Base-by-base conservation (phyloP, 35 echinoderm and acorn worm species). In the Patiria miniata region DNA sequence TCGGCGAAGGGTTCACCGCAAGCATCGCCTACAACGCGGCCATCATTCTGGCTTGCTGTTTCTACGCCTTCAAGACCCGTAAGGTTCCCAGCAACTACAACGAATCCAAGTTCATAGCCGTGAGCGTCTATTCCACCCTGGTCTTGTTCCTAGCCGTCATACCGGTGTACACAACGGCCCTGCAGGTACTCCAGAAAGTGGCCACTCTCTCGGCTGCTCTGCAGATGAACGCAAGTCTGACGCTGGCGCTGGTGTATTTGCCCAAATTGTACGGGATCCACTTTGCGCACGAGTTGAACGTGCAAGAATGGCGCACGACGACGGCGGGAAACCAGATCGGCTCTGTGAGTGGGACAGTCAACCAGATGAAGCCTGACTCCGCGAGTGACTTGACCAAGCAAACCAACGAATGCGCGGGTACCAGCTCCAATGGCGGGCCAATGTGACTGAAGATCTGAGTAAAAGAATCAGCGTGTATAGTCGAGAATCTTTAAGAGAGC, bases 51-150 rank as follows among this genome's bases (percentile, higher is more conserved):
- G 18, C 51, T n/a, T 83, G 80, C 40, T 83, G 80, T 83, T 83
- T 47, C 40, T 83, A 44, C 50, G 80, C 80, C 47, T 51, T 83
- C 39, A 83, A 83, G 33, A 53, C 80, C 39, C 80, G 80, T 16
- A 83, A 83, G 51, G 80, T 83, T 23, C 80, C 80, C 7, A 29
- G 28, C 39, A 83, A 83, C n/a, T 83, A 83, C 80, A 83, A 83
- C 33, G 80, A 83, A 21, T 83, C 80, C 14, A 42, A 51, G 50
- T 83, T 83, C 40, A 83, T 83, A 2, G 47, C 77, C 40, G 5
- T 79, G 1, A 79, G 77, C 16, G 77, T 79, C 6, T 79, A 79
- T 40, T 39, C 77, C 18, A 79, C 77, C 5, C 16, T 79, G 18
- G 34, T 79, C 19, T 39, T 79, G 34, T 79, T 36, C 34, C 34